Conservation (phyloP, 2,113 vertebrate genomes). For the Daphoenositta chrysoptera region DNA sequence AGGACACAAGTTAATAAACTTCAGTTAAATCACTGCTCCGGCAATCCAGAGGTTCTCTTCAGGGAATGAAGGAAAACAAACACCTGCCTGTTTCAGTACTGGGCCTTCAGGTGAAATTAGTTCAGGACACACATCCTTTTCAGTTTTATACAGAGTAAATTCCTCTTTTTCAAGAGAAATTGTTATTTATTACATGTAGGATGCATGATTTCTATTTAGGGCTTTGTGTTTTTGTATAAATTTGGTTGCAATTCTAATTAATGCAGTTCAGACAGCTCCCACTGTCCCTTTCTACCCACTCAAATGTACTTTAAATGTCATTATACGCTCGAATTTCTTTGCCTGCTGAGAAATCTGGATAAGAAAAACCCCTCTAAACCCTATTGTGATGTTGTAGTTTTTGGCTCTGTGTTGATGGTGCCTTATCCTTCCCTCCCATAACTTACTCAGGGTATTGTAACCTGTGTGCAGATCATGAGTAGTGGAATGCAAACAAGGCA, state of each 20-base stretch:
- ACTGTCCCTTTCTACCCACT: background rate
- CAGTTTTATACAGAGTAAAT: background rate
- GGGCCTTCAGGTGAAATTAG: background rate
- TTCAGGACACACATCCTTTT: background rate
- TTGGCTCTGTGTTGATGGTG: background rate
- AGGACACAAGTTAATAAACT: conserved; percentile 47
- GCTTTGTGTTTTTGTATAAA: background rate
- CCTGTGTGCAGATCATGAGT: background rate
- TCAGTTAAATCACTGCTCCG: background rate
- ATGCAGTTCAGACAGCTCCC: background rate
- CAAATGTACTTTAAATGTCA: background rate
- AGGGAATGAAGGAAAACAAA: background rate
- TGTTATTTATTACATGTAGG: background rate
- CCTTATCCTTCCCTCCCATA: background rate
- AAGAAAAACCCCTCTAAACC: background rate
- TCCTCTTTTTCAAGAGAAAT: background rate
- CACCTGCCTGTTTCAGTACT: background rate
- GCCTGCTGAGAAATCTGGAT: background rate
- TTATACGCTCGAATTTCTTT: background rate
- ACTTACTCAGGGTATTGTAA: background rate
- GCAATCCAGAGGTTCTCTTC: background rate
- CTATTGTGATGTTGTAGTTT: background rate
- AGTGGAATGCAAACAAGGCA: background rate
- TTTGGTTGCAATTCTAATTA: background rate
- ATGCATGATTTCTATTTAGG: background rate